Evolutionary conservation across 2,888 invertebrate genomes (phyloP), one percentile per base, ranked within the genome.

Genomic region (Platycheirus albimanus): DNA sequence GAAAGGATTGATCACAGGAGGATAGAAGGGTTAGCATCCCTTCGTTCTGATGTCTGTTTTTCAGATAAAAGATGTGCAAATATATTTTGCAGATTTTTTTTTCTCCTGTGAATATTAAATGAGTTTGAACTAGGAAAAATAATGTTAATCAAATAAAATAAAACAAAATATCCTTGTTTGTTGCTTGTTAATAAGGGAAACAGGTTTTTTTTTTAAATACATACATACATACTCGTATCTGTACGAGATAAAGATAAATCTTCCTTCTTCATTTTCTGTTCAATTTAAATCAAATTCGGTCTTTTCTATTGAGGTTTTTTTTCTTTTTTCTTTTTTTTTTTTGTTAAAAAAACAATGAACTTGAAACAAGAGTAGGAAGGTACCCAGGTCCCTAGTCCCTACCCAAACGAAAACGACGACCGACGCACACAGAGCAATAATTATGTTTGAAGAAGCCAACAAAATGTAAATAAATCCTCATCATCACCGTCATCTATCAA

Each of bases 1-100:
- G 20, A 75, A 75, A 80, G 70, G 64, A 80, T 70, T 80, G 75
- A 69, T 70, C 64, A 20, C 19, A 20, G 38, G 64, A 54, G 43
- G 43, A 30, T 72, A 30, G 70, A 70, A 64, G 70, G 64, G 43
- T 17, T 52, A 75, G 45, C 64, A 69, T 36, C 61, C 75, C 54
- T 36, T 54, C 75, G 56, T 52, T 70, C 36, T 38, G 75, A 51
- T 41, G 52, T n/a, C n/a, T n/a, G n/a, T 63, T 56, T 51, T 19
- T 30, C 6, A 20, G 54, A 54, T 38, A 20, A 38, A n/a, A 10
- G 51, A 17, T 52, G 30, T 52, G 30, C 36, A 54, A 54, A 52
- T 19, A 33, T 38, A 19, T 19, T 43, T 17, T 47, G 20, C 20
- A 20, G 19, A 6, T 28, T 17, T 8, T 54, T 54, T 36, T 54